Evolutionary conservation across 2,888 invertebrate species (phyloP).

Genomic region (Onthophagus sagittarius): DNA sequence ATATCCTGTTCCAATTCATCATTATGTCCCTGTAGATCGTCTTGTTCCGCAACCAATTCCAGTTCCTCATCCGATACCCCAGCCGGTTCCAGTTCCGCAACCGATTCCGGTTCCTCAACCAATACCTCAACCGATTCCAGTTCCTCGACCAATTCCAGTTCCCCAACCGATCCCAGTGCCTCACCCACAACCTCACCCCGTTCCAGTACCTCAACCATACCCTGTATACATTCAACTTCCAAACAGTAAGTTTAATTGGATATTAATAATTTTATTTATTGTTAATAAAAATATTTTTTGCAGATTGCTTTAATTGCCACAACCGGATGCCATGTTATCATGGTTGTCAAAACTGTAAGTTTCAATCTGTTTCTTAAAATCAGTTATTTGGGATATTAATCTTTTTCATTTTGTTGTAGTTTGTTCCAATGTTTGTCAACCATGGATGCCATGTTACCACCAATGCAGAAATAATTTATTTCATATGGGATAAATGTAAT

Average conservation of each 20-base stretch:
- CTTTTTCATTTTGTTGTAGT: background rate
- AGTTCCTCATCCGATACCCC: background rate
- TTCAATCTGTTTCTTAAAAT: background rate
- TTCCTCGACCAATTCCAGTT: background rate
- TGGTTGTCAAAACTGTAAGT: background rate
- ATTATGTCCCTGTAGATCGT: background rate
- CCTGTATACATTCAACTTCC: background rate
- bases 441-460: background rate
- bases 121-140: background rate
- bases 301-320: background rate
- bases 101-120: background rate
- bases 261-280: no score
- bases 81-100: background rate
- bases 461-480: no score
- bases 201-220: constrained; percentile 1
- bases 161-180: constrained; percentile 3
- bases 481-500: no score
- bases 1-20: background rate
- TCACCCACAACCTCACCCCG: background rate
- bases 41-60: constrained; percentile 2
- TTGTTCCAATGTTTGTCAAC: background rate
- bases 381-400: background rate
- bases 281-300: background rate
- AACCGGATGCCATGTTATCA: background rate
- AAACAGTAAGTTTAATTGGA: background rate